Evolutionary conservation across 2,888 invertebrate genomes (phyloP).

Genomic region (Dynastes grantii): DNA sequence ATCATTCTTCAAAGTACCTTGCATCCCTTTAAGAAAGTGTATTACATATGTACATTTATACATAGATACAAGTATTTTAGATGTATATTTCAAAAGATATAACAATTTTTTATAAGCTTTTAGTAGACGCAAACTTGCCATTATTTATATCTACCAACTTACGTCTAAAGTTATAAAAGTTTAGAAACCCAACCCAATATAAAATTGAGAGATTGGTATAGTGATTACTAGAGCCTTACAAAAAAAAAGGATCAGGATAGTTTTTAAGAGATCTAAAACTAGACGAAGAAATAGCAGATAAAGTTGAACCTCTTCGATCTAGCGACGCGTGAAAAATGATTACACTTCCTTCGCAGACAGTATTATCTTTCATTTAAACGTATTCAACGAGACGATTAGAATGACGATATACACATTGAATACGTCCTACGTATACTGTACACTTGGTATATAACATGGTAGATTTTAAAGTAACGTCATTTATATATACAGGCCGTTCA

Average conservation of each 20-base stretch:
- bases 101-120: slow-evolving; percentile 28
- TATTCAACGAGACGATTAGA: neutral
- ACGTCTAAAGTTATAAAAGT: neutral
- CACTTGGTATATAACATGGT: slow-evolving; percentile 13
- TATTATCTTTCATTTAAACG: neutral
- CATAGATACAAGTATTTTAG: slow-evolving; percentile 5
- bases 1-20: no score
- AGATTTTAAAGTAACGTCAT: slow-evolving; percentile 10
- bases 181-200: neutral
- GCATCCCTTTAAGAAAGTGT: neutral
- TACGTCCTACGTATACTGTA: slow-evolving; percentile 19
- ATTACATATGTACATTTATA: slow-evolving; percentile 8
- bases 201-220: no score
- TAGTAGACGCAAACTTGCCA: neutral
- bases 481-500: slow-evolving; percentile 21
- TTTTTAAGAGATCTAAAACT: no score
- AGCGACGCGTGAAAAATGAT: slow-evolving; percentile 6
- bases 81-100: slow-evolving; percentile 14
- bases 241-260: no score
- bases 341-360: neutral
- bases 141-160: neutral
- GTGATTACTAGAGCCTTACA: no score
- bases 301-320: no score
- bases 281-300: no score
- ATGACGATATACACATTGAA: neutral